Conservation (phyloP, 2,797 vertebrate species). For the Lindbergichthys nudifrons region DNA sequence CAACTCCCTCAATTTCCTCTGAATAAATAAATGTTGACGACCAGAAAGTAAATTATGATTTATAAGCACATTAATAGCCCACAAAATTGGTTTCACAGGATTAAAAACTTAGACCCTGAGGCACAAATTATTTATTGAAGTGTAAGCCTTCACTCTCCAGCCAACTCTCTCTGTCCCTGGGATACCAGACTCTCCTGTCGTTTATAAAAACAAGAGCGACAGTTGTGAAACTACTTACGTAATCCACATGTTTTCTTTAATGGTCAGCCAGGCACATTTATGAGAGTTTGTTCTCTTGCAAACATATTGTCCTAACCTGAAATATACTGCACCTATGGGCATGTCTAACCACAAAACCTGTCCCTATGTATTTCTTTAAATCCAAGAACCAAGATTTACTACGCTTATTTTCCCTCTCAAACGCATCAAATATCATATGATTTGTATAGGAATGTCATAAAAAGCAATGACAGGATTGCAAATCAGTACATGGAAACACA, state of each 20-base stretch:
- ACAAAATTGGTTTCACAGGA: constrained; percentile 51
- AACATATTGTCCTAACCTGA: constrained; percentile 51
- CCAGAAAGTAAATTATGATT: constrained; percentile 52
- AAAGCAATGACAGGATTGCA: constrained; percentile 18
- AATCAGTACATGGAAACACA: constrained; percentile 17
- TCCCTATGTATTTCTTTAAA: constrained; percentile 12
- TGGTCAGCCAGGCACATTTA: constrained; percentile 42
- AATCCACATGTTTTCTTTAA: constrained; percentile 54
- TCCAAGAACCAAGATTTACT: constrained; percentile 28
- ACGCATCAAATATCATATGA: constrained; percentile 10
- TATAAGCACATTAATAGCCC: constrained; percentile 18
- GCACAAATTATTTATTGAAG: constrained; percentile 50
- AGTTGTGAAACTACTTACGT: too few species aligned
- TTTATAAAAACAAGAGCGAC: constrained; percentile 55
- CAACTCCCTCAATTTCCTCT: constrained; percentile 45
- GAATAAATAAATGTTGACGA: constrained; percentile 47
- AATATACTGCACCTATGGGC: constrained; percentile 33
- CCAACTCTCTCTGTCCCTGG: constrained; percentile 47
- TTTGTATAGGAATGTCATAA: constrained; percentile 31
- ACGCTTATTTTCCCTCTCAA: constrained; percentile 13
- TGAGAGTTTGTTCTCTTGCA: constrained; percentile 53
- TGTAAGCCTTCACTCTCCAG: constrained; percentile 50
- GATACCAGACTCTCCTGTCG: constrained; percentile 36
- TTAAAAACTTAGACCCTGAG: constrained; percentile 45
- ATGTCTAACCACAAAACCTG: constrained; percentile 21